These are phyloP conservation scores for Gambusia yucatana DNA, from an alignment of 2,797 vertebrate species.

Conservation along the genomic window DNA sequence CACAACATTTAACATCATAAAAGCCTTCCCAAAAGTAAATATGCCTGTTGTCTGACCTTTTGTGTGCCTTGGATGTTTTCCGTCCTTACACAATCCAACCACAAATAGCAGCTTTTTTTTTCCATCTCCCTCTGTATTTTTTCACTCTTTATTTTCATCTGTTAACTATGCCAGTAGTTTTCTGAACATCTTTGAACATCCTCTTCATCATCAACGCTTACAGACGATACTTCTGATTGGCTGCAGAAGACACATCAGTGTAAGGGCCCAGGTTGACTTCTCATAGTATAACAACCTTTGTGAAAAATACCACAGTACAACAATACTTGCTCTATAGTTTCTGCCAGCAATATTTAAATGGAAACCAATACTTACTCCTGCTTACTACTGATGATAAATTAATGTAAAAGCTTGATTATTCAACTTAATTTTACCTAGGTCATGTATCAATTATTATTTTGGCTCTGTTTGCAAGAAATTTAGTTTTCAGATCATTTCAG, in stretches of 20 bases:
- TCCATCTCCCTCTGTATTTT: not conserved
- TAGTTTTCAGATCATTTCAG: too few relatives aligned
- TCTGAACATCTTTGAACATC: not conserved
- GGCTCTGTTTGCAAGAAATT: too few relatives aligned
- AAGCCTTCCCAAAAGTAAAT: not conserved
- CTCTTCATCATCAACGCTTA: not conserved
- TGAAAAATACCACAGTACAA: not conserved
- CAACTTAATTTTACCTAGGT: not conserved
- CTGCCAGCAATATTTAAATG: not conserved
- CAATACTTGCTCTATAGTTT: not conserved
- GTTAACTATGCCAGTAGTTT: not conserved
- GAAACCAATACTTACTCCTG: not conserved
- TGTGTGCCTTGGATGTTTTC: not conserved
- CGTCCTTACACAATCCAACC: not conserved
- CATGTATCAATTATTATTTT: not conserved
- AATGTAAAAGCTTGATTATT: not conserved
- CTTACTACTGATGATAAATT: not conserved
- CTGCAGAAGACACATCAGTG: not conserved
- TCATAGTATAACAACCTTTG: not conserved
- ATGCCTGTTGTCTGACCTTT: not conserved
- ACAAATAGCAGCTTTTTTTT: not conserved
- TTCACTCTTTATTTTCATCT: not conserved
- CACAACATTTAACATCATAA: not conserved
- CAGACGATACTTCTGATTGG: not conserved
- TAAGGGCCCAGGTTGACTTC: not conserved